Percentiles rank a stretch among this genome's conserved stretches.
Evolutionary conservation across 2,888 invertebrate species (phyloP).

Genomic region (Tromatobia lineatoria): DNA sequence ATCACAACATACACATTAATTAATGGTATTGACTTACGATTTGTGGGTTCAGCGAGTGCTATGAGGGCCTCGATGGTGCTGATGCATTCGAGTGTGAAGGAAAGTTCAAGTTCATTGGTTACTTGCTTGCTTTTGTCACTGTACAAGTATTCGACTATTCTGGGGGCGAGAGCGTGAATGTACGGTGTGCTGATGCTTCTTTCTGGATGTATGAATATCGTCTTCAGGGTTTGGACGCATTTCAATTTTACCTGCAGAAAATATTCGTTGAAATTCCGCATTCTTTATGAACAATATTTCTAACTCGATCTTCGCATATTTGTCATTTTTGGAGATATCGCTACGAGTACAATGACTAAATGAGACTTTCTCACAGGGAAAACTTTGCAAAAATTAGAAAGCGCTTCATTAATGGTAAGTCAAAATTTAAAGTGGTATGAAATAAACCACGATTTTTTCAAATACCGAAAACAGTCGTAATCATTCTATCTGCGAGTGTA

Average conservation of each 20-base stretch:
- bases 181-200: conserved; percentile 91
- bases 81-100: conserved; percentile 91
- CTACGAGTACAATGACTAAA: too few species aligned
- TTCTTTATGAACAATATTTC: neutral
- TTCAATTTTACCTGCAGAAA: conserved; percentile 90
- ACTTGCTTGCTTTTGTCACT: conserved; percentile 88
- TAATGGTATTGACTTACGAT: conserved; percentile 88
- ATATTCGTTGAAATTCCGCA: conserved; percentile 11
- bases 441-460: too few species aligned
- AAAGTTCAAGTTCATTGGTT: conserved; percentile 89
- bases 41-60: conserved; percentile 90
- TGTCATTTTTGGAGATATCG: too few species aligned
- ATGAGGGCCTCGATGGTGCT: conserved; percentile 92
- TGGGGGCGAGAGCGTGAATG: conserved; percentile 93
- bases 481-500: too few species aligned
- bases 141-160: conserved; percentile 92
- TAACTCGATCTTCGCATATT: too few species aligned
- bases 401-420: too few species aligned
- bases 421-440: too few species aligned
- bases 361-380: too few species aligned
- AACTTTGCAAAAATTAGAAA: too few species aligned
- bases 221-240: conserved; percentile 92
- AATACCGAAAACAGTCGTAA: too few species aligned
- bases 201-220: conserved; percentile 91
- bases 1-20: conserved; percentile 48